Base-by-base conservation (phyloP, 2,113 vertebrate species). In the Zeus faber region DNA sequence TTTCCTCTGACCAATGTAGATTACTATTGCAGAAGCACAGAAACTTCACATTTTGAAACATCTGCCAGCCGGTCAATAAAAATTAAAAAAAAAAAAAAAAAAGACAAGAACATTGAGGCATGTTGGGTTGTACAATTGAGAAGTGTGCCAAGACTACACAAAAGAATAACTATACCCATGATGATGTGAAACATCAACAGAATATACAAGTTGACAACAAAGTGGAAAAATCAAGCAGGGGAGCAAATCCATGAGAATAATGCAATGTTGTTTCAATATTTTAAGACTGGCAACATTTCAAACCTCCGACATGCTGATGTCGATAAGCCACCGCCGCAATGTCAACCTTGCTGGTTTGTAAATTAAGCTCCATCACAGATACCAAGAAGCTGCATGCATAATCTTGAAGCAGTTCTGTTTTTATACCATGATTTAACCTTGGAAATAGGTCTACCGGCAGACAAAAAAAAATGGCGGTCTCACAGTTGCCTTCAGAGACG, bases 1-100 rank as follows among this genome's bases (percentile, higher is more conserved):
- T 57, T 70, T 46, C 25, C 16, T 54, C 59, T 64, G 29, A 79
- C 48, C 61, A 59, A 58, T 61, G 56, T n/a, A 76, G 48, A 25
- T 50, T 70, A 76, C 67, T 58, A 73, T 26, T 63, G 65, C 27
- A 61, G 47, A 73, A 79, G 71, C 65, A 71, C 54, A 51, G 27
- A 68, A 60, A 76, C 46, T 47, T 82, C 82, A 77, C 70, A 80
- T 69, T 72, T 54, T 75, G 71, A 82, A 83, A 80, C 65, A 52
- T 74, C 25, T 54, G 56, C 43, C 65, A 10, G 52, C 58, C 57
- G 63, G 41, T 55, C 54, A 72, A 44, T 61, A 46, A 72, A 53
- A 58, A 54, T 64, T 64, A 62, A 65, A 65, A 57, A 51, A 51
- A 24, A 27, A 72, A 33, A 67, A 63, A 57, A 77, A 48, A 76